Evolutionary conservation across 2,888 invertebrate genomes (phyloP).

Genomic region (Acanthopleura granulata): DNA sequence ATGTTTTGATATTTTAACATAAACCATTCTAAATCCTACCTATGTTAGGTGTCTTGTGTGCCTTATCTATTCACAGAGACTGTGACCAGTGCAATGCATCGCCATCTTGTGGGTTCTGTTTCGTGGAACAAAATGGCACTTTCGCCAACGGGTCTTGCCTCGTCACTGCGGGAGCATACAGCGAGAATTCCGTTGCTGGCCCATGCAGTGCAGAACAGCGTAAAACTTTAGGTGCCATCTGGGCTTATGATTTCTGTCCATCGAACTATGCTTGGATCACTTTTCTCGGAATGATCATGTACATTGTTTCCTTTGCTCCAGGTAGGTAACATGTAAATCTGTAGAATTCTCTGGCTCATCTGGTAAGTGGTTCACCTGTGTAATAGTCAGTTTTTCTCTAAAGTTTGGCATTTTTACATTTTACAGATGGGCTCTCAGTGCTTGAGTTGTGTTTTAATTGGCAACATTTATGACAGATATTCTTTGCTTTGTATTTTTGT

Average conservation of each 20-base stretch:
- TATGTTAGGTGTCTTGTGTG: too few relatives aligned
- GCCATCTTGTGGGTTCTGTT: constrained; percentile 70
- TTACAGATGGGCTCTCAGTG: too few relatives aligned
- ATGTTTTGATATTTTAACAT: too few relatives aligned
- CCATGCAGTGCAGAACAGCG: not conserved
- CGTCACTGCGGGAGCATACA: not conserved
- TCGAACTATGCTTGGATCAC: constrained; percentile 65
- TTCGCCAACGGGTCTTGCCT: constrained; percentile 9
- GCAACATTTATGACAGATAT: too few relatives aligned
- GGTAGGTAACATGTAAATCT: constrained; percentile 18
- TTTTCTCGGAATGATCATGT: constrained; percentile 66
- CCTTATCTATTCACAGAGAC: too few relatives aligned
- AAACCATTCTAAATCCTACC: too few relatives aligned
- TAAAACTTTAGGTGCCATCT: constrained; percentile 26
- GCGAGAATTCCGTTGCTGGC: not conserved
- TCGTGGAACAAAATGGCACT: constrained; percentile 27
- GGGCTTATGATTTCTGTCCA: constrained; percentile 67
- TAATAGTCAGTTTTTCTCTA: too few relatives aligned
- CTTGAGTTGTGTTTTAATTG: too few relatives aligned
- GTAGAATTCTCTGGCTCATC: not conserved
- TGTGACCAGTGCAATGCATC: constrained; percentile 63
- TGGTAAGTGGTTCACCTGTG: too few relatives aligned
- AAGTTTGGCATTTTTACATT: too few relatives aligned
- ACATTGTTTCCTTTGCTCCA: constrained; percentile 69
- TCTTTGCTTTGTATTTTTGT: too few relatives aligned